These are phyloP conservation scores for Melanotaenia duboulayi DNA, from an alignment of 2,113 vertebrate species.

Conservation along the genomic window DNA sequence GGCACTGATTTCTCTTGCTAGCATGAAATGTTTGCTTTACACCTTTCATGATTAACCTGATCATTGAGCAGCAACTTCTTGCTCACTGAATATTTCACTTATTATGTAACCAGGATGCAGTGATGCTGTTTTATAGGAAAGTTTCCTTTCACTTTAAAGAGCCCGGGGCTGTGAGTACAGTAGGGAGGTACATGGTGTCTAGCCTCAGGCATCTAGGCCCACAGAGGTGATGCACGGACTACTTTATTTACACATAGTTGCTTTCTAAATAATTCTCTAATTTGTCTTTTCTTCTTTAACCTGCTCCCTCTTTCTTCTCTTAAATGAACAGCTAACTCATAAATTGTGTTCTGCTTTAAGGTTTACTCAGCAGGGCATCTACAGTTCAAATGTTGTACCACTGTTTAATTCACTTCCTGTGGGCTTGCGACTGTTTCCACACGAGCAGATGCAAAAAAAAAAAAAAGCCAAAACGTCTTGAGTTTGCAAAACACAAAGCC, in stretches of 20 bases:
- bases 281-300: background rate
- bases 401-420: background rate
- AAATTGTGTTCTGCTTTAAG: conserved; percentile 13
- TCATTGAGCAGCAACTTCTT: conserved; percentile 8
- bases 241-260: background rate
- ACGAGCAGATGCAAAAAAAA: background rate
- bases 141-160: background rate
- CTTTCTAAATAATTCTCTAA: background rate
- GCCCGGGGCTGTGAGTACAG: conserved; percentile 41
- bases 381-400: background rate
- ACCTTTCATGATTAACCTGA: too few species aligned
- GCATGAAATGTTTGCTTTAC: too few species aligned
- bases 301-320: conserved; percentile 4
- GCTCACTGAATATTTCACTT: background rate
- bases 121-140: conserved; percentile 12
- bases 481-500: background rate
- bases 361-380: conserved; percentile 14
- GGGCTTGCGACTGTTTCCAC: conserved; percentile 28
- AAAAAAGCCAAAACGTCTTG: background rate
- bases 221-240: background rate
- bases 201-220: conserved; percentile 30
- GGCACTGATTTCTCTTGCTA: background rate
- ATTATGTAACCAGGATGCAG: background rate
- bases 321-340: background rate
- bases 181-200: conserved; percentile 22